These are phyloP conservation scores for Mormyrus hasselquistii DNA, from an alignment of 2,797 vertebrate genomes.

Conservation along the genomic window DNA sequence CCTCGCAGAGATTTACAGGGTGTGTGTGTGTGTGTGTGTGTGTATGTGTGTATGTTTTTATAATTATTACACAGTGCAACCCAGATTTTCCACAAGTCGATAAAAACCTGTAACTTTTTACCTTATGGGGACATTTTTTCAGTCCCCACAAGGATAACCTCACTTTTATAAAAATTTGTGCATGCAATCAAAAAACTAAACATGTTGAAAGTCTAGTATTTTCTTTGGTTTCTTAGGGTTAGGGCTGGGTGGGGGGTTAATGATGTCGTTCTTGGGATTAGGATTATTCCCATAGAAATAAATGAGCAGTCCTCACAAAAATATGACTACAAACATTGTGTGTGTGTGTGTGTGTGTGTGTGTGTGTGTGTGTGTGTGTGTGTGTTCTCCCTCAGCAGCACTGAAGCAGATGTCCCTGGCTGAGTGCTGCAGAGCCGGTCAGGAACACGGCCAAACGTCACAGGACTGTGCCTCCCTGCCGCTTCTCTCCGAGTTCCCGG, in stretches of 20 bases:
- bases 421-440: conserved; percentile 80
- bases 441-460: conserved; percentile 62
- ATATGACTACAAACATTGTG: not conserved
- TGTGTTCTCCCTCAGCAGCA: conserved; percentile 36
- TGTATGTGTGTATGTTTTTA: not conserved
- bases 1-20: not conserved
- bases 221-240: not conserved
- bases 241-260: not conserved
- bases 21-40: not conserved
- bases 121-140: not conserved
- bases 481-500: conserved; percentile 62
- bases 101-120: not conserved
- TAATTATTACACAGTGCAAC: not conserved
- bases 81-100: not conserved
- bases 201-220: not conserved
- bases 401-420: conserved; percentile 61
- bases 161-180: not conserved
- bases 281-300: not conserved
- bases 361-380: no score
- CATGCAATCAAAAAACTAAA: not conserved
- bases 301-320: not conserved
- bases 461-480: conserved; percentile 69
- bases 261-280: not conserved
- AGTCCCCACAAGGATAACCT: not conserved
- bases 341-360: no score